Percentiles rank a stretch among this genome's conserved stretches.
Evolutionary conservation across 2,888 invertebrate species (phyloP).

Genomic region (Resseliella maxima): DNA sequence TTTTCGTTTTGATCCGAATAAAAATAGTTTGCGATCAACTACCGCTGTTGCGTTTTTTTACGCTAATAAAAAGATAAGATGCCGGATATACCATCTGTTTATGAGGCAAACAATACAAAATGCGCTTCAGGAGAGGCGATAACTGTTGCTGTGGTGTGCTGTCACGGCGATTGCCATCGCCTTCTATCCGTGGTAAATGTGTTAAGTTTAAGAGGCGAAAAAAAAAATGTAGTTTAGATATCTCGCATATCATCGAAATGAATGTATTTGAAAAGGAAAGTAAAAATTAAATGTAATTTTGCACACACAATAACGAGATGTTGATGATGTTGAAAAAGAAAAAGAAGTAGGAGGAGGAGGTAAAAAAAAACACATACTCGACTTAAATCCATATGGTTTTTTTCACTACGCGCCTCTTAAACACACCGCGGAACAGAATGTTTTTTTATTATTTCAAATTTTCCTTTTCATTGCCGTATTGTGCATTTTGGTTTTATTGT

Average conservation of each 20-base stretch:
- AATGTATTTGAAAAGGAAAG: conserved; percentile 54
- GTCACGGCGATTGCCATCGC: conserved; percentile 48
- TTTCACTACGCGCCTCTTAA: background rate
- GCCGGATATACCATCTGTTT: conserved; percentile 55
- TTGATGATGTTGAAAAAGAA: too few relatives aligned
- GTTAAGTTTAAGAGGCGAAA: background rate
- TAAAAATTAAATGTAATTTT: conserved; percentile 53
- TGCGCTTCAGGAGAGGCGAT: conserved; percentile 13
- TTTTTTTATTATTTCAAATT: background rate
- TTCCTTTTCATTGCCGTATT: background rate
- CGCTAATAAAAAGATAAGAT: conserved; percentile 54
- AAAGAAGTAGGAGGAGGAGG: too few relatives aligned
- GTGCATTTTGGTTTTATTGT: conserved; percentile 50
- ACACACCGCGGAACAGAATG: conserved; percentile 48
- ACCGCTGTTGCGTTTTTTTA: conserved; percentile 52
- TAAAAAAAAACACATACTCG: conserved; percentile 16
- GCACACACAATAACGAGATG: conserved; percentile 3
- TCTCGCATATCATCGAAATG: conserved; percentile 45
- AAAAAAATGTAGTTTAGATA: conserved; percentile 17
- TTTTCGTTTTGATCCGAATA: conserved; percentile 22
- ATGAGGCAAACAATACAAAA: conserved; percentile 15
- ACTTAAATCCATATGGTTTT: conserved; percentile 37
- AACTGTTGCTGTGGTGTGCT: conserved; percentile 7
- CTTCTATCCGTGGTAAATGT: conserved; percentile 9
- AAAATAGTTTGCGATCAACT: conserved; percentile 34